Conservation (phyloP, 2,797 vertebrate species). For the Pagetopsis macropterus region DNA sequence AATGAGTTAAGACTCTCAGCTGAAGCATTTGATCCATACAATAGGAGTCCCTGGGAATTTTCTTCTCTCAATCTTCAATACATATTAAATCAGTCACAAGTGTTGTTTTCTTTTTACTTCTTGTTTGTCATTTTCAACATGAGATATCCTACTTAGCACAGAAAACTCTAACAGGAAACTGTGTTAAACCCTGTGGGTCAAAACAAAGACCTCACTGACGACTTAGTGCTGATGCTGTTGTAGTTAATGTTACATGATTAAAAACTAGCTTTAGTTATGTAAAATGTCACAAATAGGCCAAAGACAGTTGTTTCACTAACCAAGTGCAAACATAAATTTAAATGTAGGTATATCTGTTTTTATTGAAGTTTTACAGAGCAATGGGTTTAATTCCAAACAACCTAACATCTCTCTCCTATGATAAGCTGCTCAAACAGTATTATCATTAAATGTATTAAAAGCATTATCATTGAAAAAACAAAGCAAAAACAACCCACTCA, state of each 20-base stretch:
- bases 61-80: constrained; percentile 58
- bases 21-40: constrained; percentile 48
- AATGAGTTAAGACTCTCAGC: constrained; percentile 44
- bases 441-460: neutral
- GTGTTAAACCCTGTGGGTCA: neutral
- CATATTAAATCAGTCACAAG: constrained; percentile 16
- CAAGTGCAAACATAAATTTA: constrained; percentile 7
- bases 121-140: neutral
- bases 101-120: constrained; percentile 5
- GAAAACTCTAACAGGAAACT: neutral
- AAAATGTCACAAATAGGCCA: neutral
- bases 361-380: constrained; percentile 13
- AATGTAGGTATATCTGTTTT: neutral
- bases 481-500: neutral
- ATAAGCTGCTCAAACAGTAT: constrained; percentile 1
- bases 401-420: constrained; percentile 9
- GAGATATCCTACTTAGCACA: neutral
- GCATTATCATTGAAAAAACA: constrained; percentile 13
- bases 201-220: neutral
- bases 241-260: neutral
- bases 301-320: neutral
- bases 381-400: constrained; percentile 11
- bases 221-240: neutral
- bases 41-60: constrained; percentile 42
- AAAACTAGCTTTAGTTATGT: neutral